A percentile compares a stretch with the other conserved stretches of the same genome.
Conservation (phyloP, 2,797 vertebrate species). For the Sphaeramia orbicularis region DNA sequence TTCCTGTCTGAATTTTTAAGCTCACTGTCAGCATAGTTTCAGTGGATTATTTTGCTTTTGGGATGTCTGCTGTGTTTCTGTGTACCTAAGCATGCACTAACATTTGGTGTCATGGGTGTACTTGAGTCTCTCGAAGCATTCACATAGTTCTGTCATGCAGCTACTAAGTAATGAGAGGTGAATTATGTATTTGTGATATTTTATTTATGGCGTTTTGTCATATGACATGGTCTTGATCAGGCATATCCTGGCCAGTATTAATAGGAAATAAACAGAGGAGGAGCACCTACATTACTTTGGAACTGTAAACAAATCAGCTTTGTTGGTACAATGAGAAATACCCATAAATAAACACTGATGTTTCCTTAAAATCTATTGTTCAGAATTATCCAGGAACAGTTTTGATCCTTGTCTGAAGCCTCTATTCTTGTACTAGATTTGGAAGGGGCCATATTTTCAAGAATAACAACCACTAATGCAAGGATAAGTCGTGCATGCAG, state of each 20-base stretch:
- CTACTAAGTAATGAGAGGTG: background rate
- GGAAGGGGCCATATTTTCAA: background rate
- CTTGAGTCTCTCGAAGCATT: too few relatives aligned
- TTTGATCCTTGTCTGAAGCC: too few relatives aligned
- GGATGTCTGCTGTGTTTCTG: conserved; percentile 1
- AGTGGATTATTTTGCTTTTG: background rate
- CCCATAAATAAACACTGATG: too few relatives aligned
- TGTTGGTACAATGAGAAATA: too few relatives aligned
- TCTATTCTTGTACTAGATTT: too few relatives aligned
- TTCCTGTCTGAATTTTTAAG: conserved; percentile 10
- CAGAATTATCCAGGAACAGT: too few relatives aligned
- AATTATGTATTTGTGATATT: conserved; percentile 9
- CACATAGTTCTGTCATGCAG: background rate
- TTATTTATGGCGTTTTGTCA: conserved; percentile 16
- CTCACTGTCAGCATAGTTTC: background rate
- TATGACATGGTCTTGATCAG: conserved; percentile 18
- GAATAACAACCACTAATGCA: background rate
- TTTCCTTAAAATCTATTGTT: too few relatives aligned
- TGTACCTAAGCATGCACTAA: background rate
- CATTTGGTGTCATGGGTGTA: too few relatives aligned
- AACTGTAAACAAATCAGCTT: background rate
- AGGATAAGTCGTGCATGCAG: background rate
- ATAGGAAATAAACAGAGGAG: conserved; percentile 12
- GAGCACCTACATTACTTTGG: background rate
- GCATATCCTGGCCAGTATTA: background rate